Evolutionary conservation across 2,888 invertebrate species (phyloP).

Genomic region (Lordiphosa fenestrarum): DNA sequence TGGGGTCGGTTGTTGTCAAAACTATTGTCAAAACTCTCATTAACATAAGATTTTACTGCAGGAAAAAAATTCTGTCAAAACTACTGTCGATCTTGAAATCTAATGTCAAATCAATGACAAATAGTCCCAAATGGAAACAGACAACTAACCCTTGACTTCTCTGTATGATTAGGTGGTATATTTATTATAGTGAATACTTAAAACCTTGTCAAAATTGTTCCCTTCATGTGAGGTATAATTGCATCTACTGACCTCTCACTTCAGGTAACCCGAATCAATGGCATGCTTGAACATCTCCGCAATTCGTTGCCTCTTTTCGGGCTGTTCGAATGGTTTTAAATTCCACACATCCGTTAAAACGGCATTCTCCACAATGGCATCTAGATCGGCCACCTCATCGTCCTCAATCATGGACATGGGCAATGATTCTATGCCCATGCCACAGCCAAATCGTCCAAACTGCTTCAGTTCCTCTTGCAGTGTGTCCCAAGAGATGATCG

Average conservation of each 20-base stretch:
- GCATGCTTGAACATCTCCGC: conserved; percentile 85
- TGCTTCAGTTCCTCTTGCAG: conserved; percentile 80
- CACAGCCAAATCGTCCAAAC: conserved; percentile 81
- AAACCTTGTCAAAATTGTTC: too few relatives aligned
- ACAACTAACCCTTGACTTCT: too few relatives aligned
- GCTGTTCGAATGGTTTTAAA: conserved; percentile 83
- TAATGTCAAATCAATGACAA: too few relatives aligned
- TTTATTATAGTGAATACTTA: too few relatives aligned
- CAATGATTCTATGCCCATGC: conserved; percentile 82
- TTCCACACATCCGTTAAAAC: conserved; percentile 85
- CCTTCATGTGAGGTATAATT: too few relatives aligned
- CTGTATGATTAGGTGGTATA: too few relatives aligned
- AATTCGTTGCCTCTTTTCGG: conserved; percentile 83
- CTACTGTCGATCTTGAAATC: too few relatives aligned
- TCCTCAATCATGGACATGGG: conserved; percentile 82
- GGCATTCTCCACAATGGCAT: conserved; percentile 71
- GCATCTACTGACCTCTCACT: conserved; percentile 32
- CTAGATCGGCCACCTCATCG: conserved; percentile 82
- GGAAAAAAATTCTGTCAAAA: too few relatives aligned
- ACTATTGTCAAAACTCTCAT: too few relatives aligned
- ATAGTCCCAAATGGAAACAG: too few relatives aligned
- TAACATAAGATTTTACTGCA: too few relatives aligned
- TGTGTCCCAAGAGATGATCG: conserved; percentile 80
- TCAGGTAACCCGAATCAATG: conserved; percentile 83
- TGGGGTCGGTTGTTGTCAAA: too few relatives aligned